A percentile compares a stretch with the other conserved stretches of the same genome.
phyloP scores from a whole-genome alignment of 2,888 invertebrate species.

The Pachymerium ferrugineum region DNA sequence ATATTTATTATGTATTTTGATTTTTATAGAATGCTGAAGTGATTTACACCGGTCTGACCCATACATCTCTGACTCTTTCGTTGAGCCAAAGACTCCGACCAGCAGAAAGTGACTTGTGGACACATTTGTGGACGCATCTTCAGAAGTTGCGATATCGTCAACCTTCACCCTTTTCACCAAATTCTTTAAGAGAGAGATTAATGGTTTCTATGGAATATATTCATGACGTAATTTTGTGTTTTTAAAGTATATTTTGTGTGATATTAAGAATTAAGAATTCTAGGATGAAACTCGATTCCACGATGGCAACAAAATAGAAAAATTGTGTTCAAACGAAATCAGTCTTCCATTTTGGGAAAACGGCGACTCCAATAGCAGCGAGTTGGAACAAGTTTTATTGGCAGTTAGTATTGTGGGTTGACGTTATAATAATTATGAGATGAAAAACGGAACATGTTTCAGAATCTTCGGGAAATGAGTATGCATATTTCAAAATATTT shows the following conservation, averaged over 20 bases:
- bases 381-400: slow-evolving; percentile 23
- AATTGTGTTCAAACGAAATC: background rate
- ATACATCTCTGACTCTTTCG: background rate
- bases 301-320: background rate
- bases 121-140: background rate
- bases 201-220: slow-evolving; percentile 3
- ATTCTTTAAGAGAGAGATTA: background rate
- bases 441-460: background rate
- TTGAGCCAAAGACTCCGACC: slow-evolving; percentile 5
- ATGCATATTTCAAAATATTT: slow-evolving; percentile 22
- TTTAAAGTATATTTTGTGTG: background rate
- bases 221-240: background rate
- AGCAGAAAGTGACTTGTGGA: background rate
- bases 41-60: background rate
- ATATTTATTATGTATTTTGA: background rate
- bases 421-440: background rate
- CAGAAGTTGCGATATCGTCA: background rate
- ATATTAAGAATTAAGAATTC: background rate
- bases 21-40: background rate
- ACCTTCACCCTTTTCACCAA: background rate
- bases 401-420: background rate
- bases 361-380: background rate
- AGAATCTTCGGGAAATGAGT: slow-evolving; percentile 29
- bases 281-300: background rate
- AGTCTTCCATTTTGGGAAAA: slow-evolving; percentile 24